Percentiles rank a stretch among this genome's conserved stretches.
Conservation (phyloP, 2,797 vertebrate species). For the Clamator glandarius region DNA sequence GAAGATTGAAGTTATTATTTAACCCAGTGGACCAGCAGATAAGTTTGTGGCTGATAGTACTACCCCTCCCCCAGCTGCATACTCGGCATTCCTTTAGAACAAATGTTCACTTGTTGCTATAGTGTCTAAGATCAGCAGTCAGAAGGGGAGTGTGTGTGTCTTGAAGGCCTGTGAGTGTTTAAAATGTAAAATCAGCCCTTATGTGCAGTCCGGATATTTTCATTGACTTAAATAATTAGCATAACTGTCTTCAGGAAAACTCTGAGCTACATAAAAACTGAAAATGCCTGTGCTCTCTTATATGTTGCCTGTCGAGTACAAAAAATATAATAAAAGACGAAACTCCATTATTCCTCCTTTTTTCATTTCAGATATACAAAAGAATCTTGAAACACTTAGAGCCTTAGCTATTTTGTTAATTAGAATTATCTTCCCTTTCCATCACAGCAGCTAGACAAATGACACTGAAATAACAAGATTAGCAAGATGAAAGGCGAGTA, state of each 20-base stretch:
- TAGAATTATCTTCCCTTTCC: background rate
- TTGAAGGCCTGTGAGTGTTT: slow-evolving; percentile 25
- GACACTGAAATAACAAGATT: background rate
- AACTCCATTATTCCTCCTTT: background rate
- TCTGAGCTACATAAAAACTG: background rate
- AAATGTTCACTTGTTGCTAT: slow-evolving; percentile 93
- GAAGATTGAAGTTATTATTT: slow-evolving; percentile 48
- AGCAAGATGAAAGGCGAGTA: background rate
- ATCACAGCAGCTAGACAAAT: background rate
- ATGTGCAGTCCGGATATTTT: background rate
- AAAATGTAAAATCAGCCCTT: slow-evolving; percentile 40
- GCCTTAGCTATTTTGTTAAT: background rate
- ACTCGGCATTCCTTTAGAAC: slow-evolving; percentile 89
- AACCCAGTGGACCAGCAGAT: slow-evolving; percentile 63
- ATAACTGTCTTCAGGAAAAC: background rate
- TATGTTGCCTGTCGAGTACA: background rate
- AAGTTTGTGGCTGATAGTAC: slow-evolving; percentile 71
- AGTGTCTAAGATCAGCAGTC: slow-evolving; percentile 83
- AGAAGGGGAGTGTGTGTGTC: slow-evolving; percentile 74
- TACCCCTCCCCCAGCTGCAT: slow-evolving; percentile 84
- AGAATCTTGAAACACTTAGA: background rate
- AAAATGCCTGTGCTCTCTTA: background rate
- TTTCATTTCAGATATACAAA: background rate
- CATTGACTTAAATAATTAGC: slow-evolving; percentile 39
- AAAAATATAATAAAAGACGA: background rate